phyloP scores from a whole-genome alignment of 2,888 invertebrate species.

The Graphium colonna region DNA sequence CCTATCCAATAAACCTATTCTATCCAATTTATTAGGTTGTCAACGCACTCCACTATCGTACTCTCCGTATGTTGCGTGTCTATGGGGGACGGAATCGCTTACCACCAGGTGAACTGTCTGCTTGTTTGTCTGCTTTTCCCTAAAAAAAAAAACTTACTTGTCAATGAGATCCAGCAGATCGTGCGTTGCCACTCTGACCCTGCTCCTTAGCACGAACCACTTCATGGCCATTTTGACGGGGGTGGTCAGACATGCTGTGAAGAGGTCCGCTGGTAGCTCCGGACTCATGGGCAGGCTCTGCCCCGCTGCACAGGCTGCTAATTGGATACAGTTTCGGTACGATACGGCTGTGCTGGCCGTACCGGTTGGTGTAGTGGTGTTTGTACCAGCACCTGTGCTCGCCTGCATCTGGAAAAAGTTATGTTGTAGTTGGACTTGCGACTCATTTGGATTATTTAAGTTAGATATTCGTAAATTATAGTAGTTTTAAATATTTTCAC shows the following conservation, averaged over 20 bases:
- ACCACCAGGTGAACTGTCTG: too few species aligned
- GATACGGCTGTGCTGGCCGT: conserved; percentile 67
- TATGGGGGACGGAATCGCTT: too few species aligned
- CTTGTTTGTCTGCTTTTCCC: too few species aligned
- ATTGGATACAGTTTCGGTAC: conserved; percentile 95
- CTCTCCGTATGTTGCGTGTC: too few species aligned
- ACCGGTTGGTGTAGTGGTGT: background rate
- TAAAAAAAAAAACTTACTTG: too few species aligned
- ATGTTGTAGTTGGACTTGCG: background rate
- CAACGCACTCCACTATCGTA: too few species aligned
- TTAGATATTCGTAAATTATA: too few species aligned
- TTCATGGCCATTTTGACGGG: conserved; percentile 97
- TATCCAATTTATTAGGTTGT: too few species aligned
- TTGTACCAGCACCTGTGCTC: conserved; percentile 19
- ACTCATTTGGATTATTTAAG: too few species aligned
- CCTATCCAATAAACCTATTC: too few species aligned
- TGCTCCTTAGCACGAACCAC: conserved; percentile 94
- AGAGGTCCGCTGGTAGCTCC: conserved; percentile 97
- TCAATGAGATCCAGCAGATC: conserved; percentile 93
- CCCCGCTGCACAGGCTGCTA: conserved; percentile 96
- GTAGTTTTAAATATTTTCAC: too few species aligned
- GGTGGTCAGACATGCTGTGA: conserved; percentile 98
- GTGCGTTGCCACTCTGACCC: conserved; percentile 88
- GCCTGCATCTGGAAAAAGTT: conserved; percentile 31
- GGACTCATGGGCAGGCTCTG: conserved; percentile 98